Evolutionary conservation across 2,113 vertebrate genomes (phyloP).

Genomic region (Choloepus hoffmanni): DNA sequence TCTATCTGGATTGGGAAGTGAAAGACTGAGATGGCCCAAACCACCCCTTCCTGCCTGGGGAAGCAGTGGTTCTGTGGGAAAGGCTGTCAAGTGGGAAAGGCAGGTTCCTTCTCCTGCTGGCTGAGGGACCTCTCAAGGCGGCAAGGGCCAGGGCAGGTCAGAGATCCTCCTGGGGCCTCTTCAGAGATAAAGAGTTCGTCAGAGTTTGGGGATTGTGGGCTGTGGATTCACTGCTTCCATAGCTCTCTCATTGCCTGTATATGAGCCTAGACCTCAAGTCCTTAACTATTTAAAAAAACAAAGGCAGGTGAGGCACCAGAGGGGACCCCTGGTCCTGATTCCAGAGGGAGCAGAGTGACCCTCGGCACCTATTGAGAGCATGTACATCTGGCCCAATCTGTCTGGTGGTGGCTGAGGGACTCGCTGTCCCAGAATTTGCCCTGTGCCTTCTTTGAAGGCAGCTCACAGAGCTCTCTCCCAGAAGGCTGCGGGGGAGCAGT

Average conservation of each 20-base stretch:
- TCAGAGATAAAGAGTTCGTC: background rate
- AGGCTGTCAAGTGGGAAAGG: background rate
- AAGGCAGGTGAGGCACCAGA: too few species aligned
- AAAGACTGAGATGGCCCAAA: background rate
- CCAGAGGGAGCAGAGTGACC: too few species aligned
- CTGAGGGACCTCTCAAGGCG: background rate
- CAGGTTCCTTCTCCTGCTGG: constrained; percentile 22
- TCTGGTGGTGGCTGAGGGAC: too few species aligned
- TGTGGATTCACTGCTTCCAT: constrained; percentile 49
- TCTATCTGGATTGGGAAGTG: constrained; percentile 40
- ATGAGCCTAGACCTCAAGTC: constrained; percentile 29
- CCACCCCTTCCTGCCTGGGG: background rate
- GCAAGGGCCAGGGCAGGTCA: background rate
- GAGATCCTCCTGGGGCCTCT: background rate
- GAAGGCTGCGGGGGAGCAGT: too few species aligned
- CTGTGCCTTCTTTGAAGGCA: too few species aligned
- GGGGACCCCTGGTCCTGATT: too few species aligned
- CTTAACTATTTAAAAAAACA: background rate
- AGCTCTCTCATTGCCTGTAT: constrained; percentile 20
- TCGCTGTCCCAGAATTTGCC: too few species aligned
- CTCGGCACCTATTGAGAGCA: too few species aligned
- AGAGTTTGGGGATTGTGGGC: background rate
- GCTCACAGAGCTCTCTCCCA: too few species aligned
- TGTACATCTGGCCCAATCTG: too few species aligned
- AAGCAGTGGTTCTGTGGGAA: background rate